These are phyloP conservation scores for Pseudochirops corinnae DNA, from an alignment of 2,797 vertebrate species.

Conservation along the genomic window DNA sequence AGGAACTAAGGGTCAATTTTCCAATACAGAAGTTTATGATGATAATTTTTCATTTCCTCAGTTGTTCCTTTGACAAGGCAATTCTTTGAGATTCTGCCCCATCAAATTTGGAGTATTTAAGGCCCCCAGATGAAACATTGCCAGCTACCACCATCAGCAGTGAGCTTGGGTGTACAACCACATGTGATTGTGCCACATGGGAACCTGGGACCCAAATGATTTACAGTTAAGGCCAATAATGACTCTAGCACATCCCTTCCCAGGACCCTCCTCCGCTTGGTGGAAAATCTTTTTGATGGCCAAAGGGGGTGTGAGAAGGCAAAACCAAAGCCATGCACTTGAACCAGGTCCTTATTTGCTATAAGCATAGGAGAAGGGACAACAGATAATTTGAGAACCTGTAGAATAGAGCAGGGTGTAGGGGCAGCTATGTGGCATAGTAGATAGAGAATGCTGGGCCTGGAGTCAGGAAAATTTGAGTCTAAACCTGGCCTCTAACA, in stretches of 20 bases:
- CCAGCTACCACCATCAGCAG: background rate
- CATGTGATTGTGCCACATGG: background rate
- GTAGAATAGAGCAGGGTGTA: background rate
- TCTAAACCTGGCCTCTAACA: background rate
- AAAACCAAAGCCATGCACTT: background rate
- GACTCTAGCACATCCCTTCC: background rate
- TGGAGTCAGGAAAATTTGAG: background rate
- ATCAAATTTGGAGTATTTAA: background rate
- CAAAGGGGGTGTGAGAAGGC: background rate
- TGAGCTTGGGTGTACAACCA: background rate
- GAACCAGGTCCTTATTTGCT: background rate
- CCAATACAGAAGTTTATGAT: background rate
- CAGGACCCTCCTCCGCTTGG: background rate
- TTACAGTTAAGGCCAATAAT: background rate
- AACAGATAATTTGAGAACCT: background rate
- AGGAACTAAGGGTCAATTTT: background rate
- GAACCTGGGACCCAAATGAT: background rate
- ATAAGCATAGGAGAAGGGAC: background rate
- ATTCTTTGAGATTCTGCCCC: background rate
- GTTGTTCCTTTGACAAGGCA: background rate
- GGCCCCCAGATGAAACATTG: background rate
- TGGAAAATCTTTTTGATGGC: background rate
- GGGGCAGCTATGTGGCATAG: background rate
- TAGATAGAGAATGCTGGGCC: background rate
- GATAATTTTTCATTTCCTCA: background rate